Conservation (phyloP, 1,140 invertebrate species). For the Campoletis sonorensis region DNA sequence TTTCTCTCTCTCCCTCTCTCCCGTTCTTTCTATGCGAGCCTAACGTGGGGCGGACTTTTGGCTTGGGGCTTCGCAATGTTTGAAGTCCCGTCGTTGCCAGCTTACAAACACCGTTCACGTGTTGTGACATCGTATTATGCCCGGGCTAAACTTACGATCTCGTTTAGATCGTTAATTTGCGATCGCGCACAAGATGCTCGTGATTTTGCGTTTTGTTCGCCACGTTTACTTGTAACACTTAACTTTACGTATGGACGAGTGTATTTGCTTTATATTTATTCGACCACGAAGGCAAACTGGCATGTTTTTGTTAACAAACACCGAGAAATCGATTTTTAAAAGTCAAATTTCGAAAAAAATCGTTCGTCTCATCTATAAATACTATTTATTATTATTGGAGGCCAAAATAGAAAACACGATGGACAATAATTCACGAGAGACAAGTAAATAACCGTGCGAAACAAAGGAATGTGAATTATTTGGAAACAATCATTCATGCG, state of each 20-base stretch:
- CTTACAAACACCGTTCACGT: slow-evolving; percentile 75
- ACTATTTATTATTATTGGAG: no score
- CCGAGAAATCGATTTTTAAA: no score
- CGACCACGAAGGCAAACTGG: no score
- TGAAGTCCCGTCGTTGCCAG: slow-evolving; percentile 76
- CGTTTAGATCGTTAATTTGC: slow-evolving; percentile 72
- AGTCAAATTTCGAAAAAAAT: no score
- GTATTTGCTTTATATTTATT: neutral
- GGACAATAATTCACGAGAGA: no score
- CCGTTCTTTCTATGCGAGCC: neutral
- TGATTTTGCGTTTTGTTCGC: slow-evolving; percentile 1
- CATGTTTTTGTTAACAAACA: no score
- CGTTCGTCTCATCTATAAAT: no score
- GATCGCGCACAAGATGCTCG: slow-evolving; percentile 56
- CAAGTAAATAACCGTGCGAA: no score
- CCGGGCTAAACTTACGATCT: slow-evolving; percentile 73
- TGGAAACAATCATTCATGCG: no score
- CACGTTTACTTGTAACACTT: neutral
- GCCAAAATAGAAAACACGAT: no score
- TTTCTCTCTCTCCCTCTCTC: neutral
- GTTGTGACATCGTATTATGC: slow-evolving; percentile 77
- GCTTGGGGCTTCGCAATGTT: slow-evolving; percentile 73
- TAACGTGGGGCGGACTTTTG: slow-evolving; percentile 62
- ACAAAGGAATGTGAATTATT: no score
- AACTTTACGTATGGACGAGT: neutral